Base-by-base conservation (phyloP, 2,797 vertebrate species). In the Ptychobarbus kaznakovi region DNA sequence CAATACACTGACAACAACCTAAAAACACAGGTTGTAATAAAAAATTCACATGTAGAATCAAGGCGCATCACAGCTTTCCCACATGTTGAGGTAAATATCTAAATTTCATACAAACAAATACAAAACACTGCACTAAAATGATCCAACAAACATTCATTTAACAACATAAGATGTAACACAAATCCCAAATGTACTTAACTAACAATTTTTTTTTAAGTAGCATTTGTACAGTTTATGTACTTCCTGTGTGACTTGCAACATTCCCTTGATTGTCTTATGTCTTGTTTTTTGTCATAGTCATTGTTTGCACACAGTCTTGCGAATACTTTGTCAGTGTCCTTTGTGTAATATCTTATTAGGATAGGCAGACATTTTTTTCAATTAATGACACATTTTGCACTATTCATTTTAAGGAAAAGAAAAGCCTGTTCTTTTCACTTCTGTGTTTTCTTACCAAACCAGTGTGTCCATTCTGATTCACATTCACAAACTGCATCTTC, bases 401-500 rank as follows among this genome's bases (percentile, higher is more conserved):
- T 77, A 16, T 58, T 77, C 20, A 40, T 16, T 12, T 12, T 9
- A 8, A 68, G 8, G 9, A 20, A 68, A 68, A 20, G 32, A 18
- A 35, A 35, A 68, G 3, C 7, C 18, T 35, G 66, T 68, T 68
- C 15, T 4, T 35, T 35, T 68, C 18, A 68, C 35, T 35, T 35
- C 16, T 16, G 12, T 35, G 16, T 25, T 51, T 74, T 28, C 22
- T 28, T 65, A 63, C 12, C 61, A 28, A 63, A 63, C 12, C 40
- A 8, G 16, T 44, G 16, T 16, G n/a, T 25, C 42, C 38, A 32
- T 38, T 22, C 56, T 42, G n/a, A 63, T 10, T 44, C 56, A 79
- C 40, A 44, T 63, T 63, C 16, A 80, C 76, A 79, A 79, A 46
- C 51, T 61, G 76, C 22, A 22, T 49, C 44, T 49, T 49, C 44